Evolutionary conservation across 2,113 vertebrate species (phyloP).

Genomic region (Machaerirhynchus nigripectus): DNA sequence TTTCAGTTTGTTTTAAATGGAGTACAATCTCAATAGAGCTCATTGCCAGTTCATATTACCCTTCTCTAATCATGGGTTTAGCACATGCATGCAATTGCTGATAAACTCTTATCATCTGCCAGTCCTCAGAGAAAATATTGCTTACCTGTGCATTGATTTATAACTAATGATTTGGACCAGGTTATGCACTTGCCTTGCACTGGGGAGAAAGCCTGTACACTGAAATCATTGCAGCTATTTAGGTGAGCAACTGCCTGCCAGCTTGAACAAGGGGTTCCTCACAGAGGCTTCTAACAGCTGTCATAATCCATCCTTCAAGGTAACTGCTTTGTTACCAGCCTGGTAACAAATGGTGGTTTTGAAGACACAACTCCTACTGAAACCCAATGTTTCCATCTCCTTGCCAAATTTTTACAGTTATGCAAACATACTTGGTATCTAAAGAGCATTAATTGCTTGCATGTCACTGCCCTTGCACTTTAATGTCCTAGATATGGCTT

Average conservation of each 20-base stretch:
- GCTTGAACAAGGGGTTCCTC: not conserved
- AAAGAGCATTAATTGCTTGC: not conserved
- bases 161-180: not conserved
- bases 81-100: not conserved
- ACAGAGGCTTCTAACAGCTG: not conserved
- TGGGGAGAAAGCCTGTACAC: not conserved
- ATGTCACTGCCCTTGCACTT: not conserved
- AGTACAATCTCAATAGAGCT: not conserved
- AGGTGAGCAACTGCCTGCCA: not conserved
- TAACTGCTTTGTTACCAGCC: no score
- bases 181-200: not conserved
- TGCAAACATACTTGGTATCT: not conserved
- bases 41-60: not conserved
- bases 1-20: not conserved
- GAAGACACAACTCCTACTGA: not conserved
- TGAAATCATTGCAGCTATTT: not conserved
- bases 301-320: not conserved
- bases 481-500: not conserved
- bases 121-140: not conserved
- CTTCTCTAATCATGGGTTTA: not conserved
- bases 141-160: not conserved
- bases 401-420: not conserved
- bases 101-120: not conserved
- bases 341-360: not conserved
- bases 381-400: not conserved